phyloP scores from a whole-genome alignment of 2,113 vertebrate genomes.

The Malurus alboscapulatus region DNA sequence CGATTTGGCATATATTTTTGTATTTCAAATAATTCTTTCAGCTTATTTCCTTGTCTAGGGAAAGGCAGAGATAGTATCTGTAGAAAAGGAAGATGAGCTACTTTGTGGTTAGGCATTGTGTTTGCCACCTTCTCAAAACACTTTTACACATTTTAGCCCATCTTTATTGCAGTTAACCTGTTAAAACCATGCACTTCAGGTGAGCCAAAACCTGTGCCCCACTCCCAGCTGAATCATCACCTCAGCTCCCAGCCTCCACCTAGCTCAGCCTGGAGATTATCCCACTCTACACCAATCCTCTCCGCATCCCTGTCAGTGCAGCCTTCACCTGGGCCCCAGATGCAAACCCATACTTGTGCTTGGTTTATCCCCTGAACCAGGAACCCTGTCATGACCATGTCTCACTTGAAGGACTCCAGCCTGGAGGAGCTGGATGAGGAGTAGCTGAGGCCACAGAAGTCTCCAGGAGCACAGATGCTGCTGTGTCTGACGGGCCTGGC shows the following conservation, averaged over 20 bases:
- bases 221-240: background rate
- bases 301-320: background rate
- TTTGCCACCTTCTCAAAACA: background rate
- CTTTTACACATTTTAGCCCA: background rate
- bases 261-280: background rate
- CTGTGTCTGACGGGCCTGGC: background rate
- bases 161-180: background rate
- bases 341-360: background rate
- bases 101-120: background rate
- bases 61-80: background rate
- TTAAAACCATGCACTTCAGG: background rate
- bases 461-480: rapidly evolving
- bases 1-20: background rate
- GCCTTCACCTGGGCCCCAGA: background rate
- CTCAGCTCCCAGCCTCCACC: background rate
- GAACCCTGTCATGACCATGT: rapidly evolving
- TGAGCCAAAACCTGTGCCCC: background rate
- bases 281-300: background rate
- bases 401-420: background rate
- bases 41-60: background rate
- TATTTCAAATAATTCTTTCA: background rate
- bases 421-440: rapidly evolving
- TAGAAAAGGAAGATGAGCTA: background rate
- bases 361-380: background rate
- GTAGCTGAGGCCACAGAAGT: background rate